A percentile compares a stretch with the other conserved stretches of the same genome.
Conservation (phyloP, 2,888 invertebrate species). For the Falcaria lacertinaria region DNA sequence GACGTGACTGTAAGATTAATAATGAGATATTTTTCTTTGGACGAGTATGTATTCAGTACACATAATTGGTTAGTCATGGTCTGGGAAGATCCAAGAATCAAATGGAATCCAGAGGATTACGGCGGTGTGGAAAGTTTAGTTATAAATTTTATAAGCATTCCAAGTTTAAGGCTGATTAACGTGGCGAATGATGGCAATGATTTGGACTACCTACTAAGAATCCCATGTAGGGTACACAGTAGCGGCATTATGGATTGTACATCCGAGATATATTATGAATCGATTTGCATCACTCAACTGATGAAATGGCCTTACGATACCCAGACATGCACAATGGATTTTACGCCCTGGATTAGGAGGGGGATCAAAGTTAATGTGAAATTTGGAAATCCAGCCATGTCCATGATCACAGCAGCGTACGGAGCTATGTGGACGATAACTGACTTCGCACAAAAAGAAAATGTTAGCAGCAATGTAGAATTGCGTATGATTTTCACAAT, state of each 20-base stretch:
- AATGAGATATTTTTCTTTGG: conserved; percentile 32
- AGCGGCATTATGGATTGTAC: conserved; percentile 11
- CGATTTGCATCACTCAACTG: conserved; percentile 14
- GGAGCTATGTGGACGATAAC: conserved; percentile 43
- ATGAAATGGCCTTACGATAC: conserved; percentile 40
- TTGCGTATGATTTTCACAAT: conserved; percentile 34
- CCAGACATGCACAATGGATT: conserved; percentile 30
- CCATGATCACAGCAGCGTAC: conserved; percentile 25
- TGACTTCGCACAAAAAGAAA: conserved; percentile 22
- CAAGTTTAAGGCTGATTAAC: conserved; percentile 26
- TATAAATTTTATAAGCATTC: conserved; percentile 25
- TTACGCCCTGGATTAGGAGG: conserved; percentile 7
- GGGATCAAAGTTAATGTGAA: conserved; percentile 14
- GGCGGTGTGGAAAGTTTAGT: conserved; percentile 19
- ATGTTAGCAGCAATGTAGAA: conserved; percentile 15
- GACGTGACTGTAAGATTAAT: conserved; percentile 18
- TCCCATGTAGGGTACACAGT: conserved; percentile 18
- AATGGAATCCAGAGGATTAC: conserved; percentile 36
- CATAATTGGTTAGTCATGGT: conserved; percentile 16
- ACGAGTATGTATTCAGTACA: conserved; percentile 24
- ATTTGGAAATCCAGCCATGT: conserved; percentile 15
- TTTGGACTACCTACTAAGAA: not conserved
- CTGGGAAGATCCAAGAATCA: conserved; percentile 34
- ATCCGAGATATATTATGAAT: conserved; percentile 14
- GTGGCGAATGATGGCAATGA: conserved; percentile 7